Conservation (phyloP, 2,888 invertebrate species). For the Chrysolina americana region DNA sequence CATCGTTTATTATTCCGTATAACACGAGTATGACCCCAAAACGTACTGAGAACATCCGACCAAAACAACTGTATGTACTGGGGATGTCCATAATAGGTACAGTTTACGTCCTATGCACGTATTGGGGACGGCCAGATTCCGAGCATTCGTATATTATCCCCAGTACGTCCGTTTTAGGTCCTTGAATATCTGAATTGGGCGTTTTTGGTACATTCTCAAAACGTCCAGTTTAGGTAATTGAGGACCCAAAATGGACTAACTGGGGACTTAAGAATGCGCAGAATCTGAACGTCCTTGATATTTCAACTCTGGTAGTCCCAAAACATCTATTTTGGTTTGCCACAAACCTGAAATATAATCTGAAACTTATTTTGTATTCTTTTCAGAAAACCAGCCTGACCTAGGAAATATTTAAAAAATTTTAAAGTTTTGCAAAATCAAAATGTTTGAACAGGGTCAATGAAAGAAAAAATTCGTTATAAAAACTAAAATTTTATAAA, state of each 20-base stretch:
- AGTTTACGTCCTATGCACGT: background rate
- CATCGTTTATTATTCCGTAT: no score
- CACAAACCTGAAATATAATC: no score
- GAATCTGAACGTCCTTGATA: constrained; percentile 1
- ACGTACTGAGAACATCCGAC: constrained; percentile 8
- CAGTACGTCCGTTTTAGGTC: no score
- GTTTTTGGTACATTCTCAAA: constrained; percentile 2
- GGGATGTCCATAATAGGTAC: background rate
- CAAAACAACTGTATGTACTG: background rate
- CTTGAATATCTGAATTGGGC: constrained; percentile 1
- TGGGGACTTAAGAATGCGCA: background rate
- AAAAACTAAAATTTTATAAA: no score
- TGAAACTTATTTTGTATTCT: background rate
- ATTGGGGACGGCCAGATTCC: background rate
- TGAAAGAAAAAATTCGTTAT: no score
- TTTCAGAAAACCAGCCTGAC: no score
- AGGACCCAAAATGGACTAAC: background rate
- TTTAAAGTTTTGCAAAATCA: no score
- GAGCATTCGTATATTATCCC: background rate
- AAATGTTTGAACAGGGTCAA: no score
- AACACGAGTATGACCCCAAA: no score
- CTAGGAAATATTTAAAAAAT: no score
- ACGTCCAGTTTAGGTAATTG: constrained; percentile 15
- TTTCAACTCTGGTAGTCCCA: no score
- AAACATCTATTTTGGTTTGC: no score